A percentile compares a stretch with the other conserved stretches of the same genome.
These are phyloP conservation scores for Hoplodrina blanda DNA, from an alignment of 2,888 invertebrate species.

Conservation along the genomic window DNA sequence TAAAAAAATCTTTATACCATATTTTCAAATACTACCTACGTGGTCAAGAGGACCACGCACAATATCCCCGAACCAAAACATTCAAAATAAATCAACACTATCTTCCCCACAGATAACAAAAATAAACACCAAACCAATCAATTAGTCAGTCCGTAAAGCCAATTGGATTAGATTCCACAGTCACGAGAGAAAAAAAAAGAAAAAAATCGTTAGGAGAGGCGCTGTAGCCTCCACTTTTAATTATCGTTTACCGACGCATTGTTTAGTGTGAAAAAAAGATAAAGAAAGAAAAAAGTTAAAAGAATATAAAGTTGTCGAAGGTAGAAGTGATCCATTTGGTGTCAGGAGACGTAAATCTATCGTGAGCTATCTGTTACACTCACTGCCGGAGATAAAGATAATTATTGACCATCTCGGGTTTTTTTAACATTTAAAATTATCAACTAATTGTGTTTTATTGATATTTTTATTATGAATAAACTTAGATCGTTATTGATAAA, in stretches of 20 bases:
- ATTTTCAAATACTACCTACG: background rate
- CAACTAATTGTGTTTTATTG: constrained; percentile 53
- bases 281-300: constrained; percentile 64
- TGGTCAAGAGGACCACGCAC: constrained; percentile 27
- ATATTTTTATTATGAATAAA: constrained; percentile 45
- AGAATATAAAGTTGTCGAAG: constrained; percentile 79
- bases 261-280: constrained; percentile 73
- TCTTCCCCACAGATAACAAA: constrained; percentile 69
- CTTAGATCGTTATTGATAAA: constrained; percentile 32
- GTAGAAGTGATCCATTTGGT: constrained; percentile 64
- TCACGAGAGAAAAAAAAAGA: constrained; percentile 70
- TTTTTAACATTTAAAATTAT: constrained; percentile 55
- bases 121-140: constrained; percentile 82
- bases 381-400: constrained; percentile 57
- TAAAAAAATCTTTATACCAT: background rate
- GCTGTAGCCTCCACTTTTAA: constrained; percentile 83
- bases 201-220: constrained; percentile 69
- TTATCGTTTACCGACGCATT: constrained; percentile 85
- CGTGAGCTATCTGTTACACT: constrained; percentile 49
- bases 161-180: constrained; percentile 77
- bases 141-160: constrained; percentile 81
- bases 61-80: constrained; percentile 52
- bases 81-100: constrained; percentile 66
- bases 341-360: constrained; percentile 60
- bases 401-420: constrained; percentile 50